These are phyloP conservation scores for Metallyticus violacea DNA, from an alignment of 2,888 invertebrate species.

Conservation along the genomic window DNA sequence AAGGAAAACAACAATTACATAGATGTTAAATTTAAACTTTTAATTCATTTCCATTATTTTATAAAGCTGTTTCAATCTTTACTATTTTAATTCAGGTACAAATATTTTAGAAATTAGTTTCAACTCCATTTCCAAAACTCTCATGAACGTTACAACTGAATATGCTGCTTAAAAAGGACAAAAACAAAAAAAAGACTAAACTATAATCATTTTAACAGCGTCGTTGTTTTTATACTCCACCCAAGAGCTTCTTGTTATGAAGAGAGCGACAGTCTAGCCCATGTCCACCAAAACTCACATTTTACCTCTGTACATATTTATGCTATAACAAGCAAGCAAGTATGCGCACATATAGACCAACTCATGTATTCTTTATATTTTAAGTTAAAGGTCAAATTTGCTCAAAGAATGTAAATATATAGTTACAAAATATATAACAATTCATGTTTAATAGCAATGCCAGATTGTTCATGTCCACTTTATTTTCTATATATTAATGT, in stretches of 20 bases:
- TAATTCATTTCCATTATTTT: neutral
- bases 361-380: neutral
- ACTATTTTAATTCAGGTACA: neutral
- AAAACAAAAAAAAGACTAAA: neutral
- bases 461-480: neutral
- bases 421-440: neutral
- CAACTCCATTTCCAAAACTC: neutral
- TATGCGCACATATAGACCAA: neutral
- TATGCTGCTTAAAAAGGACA: neutral
- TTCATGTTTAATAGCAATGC: neutral
- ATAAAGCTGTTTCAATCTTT: neutral
- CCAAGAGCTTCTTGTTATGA: neutral
- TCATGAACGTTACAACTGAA: neutral
- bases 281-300: neutral
- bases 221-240: neutral
- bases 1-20: neutral
- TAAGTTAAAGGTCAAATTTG: too few species aligned
- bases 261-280: neutral
- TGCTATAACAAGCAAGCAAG: neutral
- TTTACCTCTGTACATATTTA: neutral
- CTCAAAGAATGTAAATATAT: too few species aligned
- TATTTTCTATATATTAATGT: too few species aligned
- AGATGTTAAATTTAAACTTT: neutral
- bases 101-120: neutral
- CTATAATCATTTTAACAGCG: neutral